These are phyloP conservation scores for Tapirus terrestris DNA, from an alignment of 2,113 vertebrate genomes.

Conservation along the genomic window DNA sequence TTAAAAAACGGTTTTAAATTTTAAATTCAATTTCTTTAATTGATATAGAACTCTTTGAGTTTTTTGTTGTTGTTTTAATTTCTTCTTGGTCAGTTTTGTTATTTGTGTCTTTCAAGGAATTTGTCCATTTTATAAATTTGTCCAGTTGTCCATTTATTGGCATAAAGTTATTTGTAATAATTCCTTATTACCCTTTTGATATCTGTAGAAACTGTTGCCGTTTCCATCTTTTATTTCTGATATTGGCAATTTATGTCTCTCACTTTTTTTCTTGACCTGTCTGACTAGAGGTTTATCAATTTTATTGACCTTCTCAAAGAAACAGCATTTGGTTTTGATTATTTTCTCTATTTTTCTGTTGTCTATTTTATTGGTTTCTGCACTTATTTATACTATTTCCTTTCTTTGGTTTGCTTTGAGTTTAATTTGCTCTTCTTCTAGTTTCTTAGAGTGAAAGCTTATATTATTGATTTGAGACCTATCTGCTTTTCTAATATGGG, in stretches of 20 bases:
- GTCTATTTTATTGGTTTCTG: slow-evolving; percentile 19
- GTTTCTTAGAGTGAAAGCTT: slow-evolving; percentile 22
- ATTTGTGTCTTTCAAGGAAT: slow-evolving; percentile 52
- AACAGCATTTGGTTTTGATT: background rate
- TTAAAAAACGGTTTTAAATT: background rate
- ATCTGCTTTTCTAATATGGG: background rate
- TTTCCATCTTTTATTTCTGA: slow-evolving; percentile 51
- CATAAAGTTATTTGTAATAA: background rate
- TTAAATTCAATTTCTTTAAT: slow-evolving; percentile 28
- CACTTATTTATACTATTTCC: background rate
- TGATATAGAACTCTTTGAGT: background rate
- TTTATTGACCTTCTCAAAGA: slow-evolving; percentile 12
- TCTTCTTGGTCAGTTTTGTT: slow-evolving; percentile 3
- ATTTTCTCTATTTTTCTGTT: slow-evolving; percentile 29
- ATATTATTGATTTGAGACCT: background rate
- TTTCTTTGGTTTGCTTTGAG: slow-evolving; percentile 16
- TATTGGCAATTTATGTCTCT: background rate
- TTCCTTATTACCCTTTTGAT: background rate
- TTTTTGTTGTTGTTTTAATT: background rate
- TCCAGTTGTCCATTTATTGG: background rate
- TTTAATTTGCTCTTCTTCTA: slow-evolving; percentile 34
- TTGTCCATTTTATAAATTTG: background rate
- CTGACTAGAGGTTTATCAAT: background rate
- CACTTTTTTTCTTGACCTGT: background rate
- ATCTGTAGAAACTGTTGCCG: background rate